A percentile compares a stretch with the other conserved stretches of the same genome.
Conservation (phyloP, 2,113 vertebrate species). For the Sylvia atricapilla region DNA sequence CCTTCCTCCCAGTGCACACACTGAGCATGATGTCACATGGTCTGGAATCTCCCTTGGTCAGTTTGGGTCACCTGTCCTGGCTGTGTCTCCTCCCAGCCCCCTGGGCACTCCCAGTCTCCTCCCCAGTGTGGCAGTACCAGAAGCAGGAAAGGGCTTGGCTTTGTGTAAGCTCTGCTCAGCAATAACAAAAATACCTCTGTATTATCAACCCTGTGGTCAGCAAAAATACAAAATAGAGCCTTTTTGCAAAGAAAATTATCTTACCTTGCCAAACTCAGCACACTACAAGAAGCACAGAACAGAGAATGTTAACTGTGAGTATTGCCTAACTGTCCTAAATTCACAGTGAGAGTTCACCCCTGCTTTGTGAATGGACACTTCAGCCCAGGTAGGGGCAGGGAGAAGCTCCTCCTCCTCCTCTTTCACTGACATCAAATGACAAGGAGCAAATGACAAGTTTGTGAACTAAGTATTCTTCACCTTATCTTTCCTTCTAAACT, state of each 20-base stretch:
- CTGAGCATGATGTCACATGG: neutral
- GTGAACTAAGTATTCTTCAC: neutral
- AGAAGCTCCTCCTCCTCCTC: fast-evolving
- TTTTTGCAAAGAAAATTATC: neutral
- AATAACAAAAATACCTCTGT: neutral
- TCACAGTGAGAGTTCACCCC: neutral
- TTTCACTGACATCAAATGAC: neutral
- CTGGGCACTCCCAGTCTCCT: neutral
- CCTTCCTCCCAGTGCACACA: fast-evolving
- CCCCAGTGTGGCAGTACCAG: fast-evolving
- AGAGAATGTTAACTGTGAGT: neutral
- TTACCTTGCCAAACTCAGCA: neutral
- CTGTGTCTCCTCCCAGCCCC: neutral
- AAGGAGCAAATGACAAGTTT: neutral
- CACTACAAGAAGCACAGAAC: neutral
- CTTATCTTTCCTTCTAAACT: neutral
- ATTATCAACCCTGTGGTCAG: neutral
- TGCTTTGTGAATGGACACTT: neutral
- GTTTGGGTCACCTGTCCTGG: neutral
- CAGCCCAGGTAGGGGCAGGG: neutral
- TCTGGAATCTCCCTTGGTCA: neutral
- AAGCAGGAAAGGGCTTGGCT: neutral
- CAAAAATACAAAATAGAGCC: neutral
- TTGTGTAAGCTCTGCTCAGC: neutral
- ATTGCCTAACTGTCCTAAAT: neutral